A percentile compares a stretch with the other conserved stretches of the same genome.
These are phyloP conservation scores for Sphecodes monilicornis DNA, from an alignment of 2,888 invertebrate species.

Conservation along the genomic window DNA sequence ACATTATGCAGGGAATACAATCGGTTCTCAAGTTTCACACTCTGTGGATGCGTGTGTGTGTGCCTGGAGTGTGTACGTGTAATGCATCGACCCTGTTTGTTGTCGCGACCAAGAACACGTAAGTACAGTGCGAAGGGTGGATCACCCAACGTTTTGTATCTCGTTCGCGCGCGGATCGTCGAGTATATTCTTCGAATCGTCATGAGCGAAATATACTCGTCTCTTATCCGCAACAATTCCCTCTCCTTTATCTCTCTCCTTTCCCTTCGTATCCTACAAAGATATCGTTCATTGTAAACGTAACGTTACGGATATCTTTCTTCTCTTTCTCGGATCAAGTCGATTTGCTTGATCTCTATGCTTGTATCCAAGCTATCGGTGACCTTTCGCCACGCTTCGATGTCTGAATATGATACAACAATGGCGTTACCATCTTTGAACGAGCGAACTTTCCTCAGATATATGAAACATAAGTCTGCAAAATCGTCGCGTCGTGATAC, in stretches of 20 bases:
- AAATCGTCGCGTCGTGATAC: conserved; percentile 12
- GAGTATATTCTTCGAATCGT: neutral
- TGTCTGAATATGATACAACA: conserved; percentile 12
- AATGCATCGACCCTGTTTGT: conserved; percentile 37
- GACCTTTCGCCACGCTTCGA: neutral
- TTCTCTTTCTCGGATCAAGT: neutral
- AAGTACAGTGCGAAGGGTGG: conserved; percentile 48
- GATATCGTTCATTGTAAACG: conserved; percentile 5
- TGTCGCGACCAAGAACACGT: conserved; percentile 51
- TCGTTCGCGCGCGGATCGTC: conserved; percentile 4
- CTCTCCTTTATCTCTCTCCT: neutral
- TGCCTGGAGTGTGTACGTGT: conserved; percentile 21
- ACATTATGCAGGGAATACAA: conserved; percentile 50
- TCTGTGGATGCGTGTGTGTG: neutral
- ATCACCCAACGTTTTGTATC: conserved; percentile 12
- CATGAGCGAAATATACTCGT: conserved; percentile 15
- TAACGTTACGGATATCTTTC: conserved; percentile 6
- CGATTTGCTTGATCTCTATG: neutral
- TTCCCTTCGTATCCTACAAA: neutral
- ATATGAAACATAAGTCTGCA: conserved; percentile 30
- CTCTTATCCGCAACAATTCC: neutral
- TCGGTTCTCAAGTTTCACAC: conserved; percentile 24
- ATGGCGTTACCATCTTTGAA: conserved; percentile 2
- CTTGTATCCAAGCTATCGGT: neutral
- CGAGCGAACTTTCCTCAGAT: conserved; percentile 2